Percentiles rank a stretch among this genome's conserved stretches.
Evolutionary conservation across 2,113 vertebrate genomes (phyloP).

Genomic region (Poeciliopsis turrubarensis): DNA sequence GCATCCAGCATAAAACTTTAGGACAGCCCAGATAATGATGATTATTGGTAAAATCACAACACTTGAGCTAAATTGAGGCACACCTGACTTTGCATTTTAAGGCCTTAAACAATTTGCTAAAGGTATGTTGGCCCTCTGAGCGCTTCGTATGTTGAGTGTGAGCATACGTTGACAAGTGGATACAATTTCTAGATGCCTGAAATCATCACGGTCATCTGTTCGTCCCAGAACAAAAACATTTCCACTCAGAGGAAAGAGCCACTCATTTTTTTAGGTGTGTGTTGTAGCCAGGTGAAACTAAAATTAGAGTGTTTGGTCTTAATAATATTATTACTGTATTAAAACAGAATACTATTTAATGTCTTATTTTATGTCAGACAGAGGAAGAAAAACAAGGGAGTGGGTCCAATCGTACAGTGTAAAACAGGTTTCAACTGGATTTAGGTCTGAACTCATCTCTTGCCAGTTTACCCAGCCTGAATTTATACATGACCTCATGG

Average conservation of each 20-base stretch:
- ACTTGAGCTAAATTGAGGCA: background rate
- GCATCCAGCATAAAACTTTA: too few relatives aligned
- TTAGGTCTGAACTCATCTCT: background rate
- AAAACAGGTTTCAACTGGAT: background rate
- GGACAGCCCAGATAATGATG: too few relatives aligned
- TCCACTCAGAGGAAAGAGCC: too few relatives aligned
- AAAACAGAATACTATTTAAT: background rate
- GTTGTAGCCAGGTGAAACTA: background rate
- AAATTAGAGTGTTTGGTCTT: background rate
- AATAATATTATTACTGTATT: too few relatives aligned
- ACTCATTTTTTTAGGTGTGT: too few relatives aligned
- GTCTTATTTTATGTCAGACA: background rate
- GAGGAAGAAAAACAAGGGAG: background rate
- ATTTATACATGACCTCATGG: background rate
- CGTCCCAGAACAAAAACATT: background rate
- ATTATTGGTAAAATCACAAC: background rate
- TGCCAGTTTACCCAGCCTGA: background rate
- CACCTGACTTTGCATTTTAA: too few relatives aligned
- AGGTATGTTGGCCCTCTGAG: background rate
- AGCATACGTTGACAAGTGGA: background rate
- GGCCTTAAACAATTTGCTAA: background rate
- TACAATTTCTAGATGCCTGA: background rate
- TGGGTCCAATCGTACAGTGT: background rate
- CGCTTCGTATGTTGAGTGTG: too few relatives aligned
- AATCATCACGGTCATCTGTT: too few relatives aligned